A percentile compares a stretch with the other conserved stretches of the same genome.
These are phyloP conservation scores for Sclerodermus sp. DNA, from an alignment of 2,888 invertebrate genomes.

Conservation along the genomic window DNA sequence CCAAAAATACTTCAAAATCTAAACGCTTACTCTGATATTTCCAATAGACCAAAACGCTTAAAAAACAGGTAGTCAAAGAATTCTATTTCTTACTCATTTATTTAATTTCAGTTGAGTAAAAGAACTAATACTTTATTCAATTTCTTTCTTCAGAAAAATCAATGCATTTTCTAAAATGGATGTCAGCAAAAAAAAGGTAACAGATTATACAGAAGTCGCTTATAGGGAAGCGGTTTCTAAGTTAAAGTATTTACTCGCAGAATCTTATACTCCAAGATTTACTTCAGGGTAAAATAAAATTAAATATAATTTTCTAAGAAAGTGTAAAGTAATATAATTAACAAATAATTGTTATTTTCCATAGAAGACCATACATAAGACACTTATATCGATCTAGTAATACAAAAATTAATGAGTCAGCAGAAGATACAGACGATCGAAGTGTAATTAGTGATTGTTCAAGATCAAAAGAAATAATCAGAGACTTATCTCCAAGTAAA, in stretches of 20 bases:
- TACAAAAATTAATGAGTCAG: conserved; percentile 53
- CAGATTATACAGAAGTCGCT: conserved; percentile 81
- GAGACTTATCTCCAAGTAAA: conserved; percentile 17
- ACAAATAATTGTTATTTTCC: too few relatives aligned
- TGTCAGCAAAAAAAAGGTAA: conserved; percentile 62
- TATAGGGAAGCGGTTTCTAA: conserved; percentile 84
- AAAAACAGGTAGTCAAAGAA: conserved; percentile 47
- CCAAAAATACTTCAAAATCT: conserved; percentile 24
- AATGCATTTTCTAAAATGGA: conserved; percentile 57
- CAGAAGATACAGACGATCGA: conserved; percentile 65
- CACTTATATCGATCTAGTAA: conserved; percentile 30
- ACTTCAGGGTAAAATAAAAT: conserved; percentile 35
- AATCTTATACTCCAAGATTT: conserved; percentile 69
- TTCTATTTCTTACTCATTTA: too few relatives aligned
- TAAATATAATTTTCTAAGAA: too few relatives aligned
- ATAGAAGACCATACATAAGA: not conserved
- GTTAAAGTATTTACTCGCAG: conserved; percentile 74
- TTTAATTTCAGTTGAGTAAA: too few relatives aligned
- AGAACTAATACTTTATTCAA: conserved; percentile 7
- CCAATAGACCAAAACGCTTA: conserved; percentile 35
- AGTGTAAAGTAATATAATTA: too few relatives aligned
- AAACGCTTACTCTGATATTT: conserved; percentile 18
- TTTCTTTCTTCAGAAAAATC: conserved; percentile 14
- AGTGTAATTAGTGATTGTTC: conserved; percentile 57
- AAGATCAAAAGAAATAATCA: conserved; percentile 27